Base-by-base conservation (phyloP, 1,140 invertebrate genomes). In the Drosophila pandora region DNA sequence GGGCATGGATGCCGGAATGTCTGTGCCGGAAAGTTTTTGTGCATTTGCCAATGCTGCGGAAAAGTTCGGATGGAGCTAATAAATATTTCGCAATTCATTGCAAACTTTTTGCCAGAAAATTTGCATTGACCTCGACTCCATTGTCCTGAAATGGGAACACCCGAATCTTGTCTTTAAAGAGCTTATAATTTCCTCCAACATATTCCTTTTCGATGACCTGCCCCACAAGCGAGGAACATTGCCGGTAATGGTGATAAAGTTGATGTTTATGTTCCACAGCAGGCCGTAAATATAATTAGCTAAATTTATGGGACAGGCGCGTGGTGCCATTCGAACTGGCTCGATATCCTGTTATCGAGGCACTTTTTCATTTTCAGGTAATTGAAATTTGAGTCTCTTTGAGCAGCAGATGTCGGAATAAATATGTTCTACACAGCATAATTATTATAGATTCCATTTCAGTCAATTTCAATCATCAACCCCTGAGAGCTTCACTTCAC, bases 61-160 rank as follows among this genome's bases (percentile, higher is more conserved):
- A 74, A 74, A 74, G 52, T 75, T 75, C 39, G 9, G 22, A 67
- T 75, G 34, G 25, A 57, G 58, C 71, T 75, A 75, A 75, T 75
- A 75, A 75, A 75, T 75, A 75, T 75, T 75, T 75, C 71, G 39
- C 72, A 73, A 73, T 75, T 65, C 70, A 65, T 65, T 64, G 71
- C n/a, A 52, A 75, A 64, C 59, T 74, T 57, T 74, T 25, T 37
- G 8, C 34, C 28, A 41, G 9, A 30, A 74, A 74, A 74, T 64
- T 75, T 75, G 60, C 60, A 75, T 64, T n/a, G 54, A 55, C 25
- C 53, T 41, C 60, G 53, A 74, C 39, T 52, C 45, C 65, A 65
- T 57, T 58, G 54, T 13, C 37, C 52, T 7, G 54, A 52, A 74
- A 43, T 41, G 13, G 12, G 9, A 13, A n/a, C 32, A 30, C 1